These are phyloP conservation scores for Erythrolamprus reginae DNA, from an alignment of 2,113 vertebrate species.

Conservation along the genomic window DNA sequence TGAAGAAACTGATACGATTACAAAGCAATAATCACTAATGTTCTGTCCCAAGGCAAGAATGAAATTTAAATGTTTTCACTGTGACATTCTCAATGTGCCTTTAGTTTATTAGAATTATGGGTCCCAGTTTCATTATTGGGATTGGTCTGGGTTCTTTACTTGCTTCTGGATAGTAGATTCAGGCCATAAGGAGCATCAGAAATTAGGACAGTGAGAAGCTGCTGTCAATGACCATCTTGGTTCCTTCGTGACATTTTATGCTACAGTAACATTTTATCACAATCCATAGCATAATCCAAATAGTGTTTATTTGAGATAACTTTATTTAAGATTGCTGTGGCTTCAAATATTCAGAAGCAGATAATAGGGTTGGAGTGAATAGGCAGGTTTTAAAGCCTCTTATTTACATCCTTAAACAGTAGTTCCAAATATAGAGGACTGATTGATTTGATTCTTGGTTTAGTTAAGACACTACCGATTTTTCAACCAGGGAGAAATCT, in stretches of 20 bases:
- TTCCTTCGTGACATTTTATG: neutral
- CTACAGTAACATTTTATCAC: neutral
- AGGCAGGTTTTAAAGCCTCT: slow-evolving; percentile 30
- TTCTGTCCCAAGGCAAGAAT: slow-evolving; percentile 38
- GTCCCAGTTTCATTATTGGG: neutral
- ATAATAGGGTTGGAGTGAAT: neutral
- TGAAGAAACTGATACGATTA: slow-evolving; percentile 51
- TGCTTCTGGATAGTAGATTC: neutral
- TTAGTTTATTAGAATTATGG: neutral
- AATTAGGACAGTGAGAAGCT: neutral
- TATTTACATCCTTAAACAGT: neutral
- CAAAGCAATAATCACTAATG: slow-evolving; percentile 44
- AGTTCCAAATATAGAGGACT: neutral
- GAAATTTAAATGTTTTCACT: neutral
- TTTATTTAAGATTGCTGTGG: neutral
- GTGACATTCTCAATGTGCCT: neutral
- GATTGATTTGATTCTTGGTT: neutral
- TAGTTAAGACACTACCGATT: neutral
- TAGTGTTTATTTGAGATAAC: neutral
- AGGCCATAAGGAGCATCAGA: neutral
- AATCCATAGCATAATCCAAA: neutral
- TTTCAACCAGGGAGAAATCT: neutral
- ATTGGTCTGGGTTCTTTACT: neutral
- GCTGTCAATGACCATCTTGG: neutral
- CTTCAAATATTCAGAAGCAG: slow-evolving; percentile 26